These are phyloP conservation scores for Apoda limacodes DNA, from an alignment of 2,888 invertebrate genomes.

Conservation along the genomic window DNA sequence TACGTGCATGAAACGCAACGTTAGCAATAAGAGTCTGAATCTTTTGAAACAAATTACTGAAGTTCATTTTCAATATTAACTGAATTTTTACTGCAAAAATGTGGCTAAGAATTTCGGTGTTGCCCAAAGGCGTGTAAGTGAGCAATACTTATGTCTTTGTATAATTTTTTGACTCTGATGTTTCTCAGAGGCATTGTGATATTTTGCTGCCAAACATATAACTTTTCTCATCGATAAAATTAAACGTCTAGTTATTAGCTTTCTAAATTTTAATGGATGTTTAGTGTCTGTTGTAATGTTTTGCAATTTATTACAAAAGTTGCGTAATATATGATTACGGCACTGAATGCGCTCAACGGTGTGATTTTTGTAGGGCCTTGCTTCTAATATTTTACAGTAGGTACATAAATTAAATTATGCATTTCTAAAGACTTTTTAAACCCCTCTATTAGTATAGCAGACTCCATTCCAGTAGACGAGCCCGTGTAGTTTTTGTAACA, in stretches of 20 bases:
- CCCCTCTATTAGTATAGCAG: conserved; percentile 14
- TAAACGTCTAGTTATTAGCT: conserved; percentile 6
- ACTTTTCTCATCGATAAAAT: conserved; percentile 8
- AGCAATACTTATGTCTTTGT: conserved; percentile 6
- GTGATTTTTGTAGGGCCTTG: conserved; percentile 11
- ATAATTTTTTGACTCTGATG: conserved; percentile 1
- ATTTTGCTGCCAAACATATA: conserved; percentile 6
- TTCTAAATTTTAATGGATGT: conserved; percentile 9
- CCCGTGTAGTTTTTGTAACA: conserved; percentile 14
- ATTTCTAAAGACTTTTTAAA: conserved; percentile 16
- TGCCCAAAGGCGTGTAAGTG: conserved; percentile 7
- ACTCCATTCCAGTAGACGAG: conserved; percentile 14
- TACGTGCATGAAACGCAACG: conserved; percentile 10
- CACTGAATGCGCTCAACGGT: conserved; percentile 21
- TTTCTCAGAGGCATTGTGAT: conserved; percentile 3
- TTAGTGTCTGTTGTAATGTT: conserved; percentile 13
- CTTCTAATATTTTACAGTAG: conserved; percentile 14
- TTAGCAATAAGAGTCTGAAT: conserved; percentile 6
- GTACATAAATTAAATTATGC: conserved; percentile 17
- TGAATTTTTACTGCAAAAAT: conserved; percentile 9
- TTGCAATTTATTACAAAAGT: too few species aligned
- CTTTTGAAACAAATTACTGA: too few species aligned
- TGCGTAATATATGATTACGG: conserved; percentile 17
- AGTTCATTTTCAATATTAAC: conserved; percentile 3
- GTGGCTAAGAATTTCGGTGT: conserved; percentile 5